phyloP scores from a whole-genome alignment of 2,113 vertebrate species.

The Panthera leo region DNA sequence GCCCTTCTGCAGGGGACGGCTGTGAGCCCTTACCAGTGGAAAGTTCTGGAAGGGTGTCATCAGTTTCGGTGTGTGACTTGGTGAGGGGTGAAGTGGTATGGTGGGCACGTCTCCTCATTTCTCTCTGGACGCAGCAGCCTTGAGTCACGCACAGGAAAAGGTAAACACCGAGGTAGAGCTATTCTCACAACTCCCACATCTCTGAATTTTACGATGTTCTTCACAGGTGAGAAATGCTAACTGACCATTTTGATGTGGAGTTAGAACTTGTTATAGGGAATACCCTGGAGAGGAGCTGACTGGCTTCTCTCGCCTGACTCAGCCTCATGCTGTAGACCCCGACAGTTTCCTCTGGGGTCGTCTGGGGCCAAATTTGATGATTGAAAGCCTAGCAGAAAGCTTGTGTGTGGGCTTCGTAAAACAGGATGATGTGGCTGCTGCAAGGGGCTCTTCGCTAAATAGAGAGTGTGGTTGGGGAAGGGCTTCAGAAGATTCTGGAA shows the following conservation, averaged over 20 bases:
- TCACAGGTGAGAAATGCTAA: background rate
- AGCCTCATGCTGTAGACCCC: background rate
- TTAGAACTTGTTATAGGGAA: background rate
- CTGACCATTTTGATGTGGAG: background rate
- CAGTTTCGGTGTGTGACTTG: fast-evolving
- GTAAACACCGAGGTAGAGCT: background rate
- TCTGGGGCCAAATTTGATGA: background rate
- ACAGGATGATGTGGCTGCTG: background rate
- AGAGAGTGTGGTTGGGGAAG: background rate
- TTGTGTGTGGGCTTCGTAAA: background rate
- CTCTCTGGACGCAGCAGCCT: background rate
- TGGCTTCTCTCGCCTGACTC: background rate
- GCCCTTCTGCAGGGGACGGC: background rate
- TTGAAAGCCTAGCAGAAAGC: background rate
- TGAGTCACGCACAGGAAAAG: background rate
- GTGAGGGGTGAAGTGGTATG: background rate
- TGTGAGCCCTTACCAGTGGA: background rate
- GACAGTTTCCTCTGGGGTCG: fast-evolving
- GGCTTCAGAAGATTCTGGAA: background rate
- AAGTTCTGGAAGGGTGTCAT: no score
- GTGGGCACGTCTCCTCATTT: background rate
- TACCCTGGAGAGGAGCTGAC: background rate
- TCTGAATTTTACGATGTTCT: background rate
- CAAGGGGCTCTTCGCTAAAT: background rate
- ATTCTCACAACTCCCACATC: background rate